These are phyloP conservation scores for Trachelus stipa DNA, from an alignment of 2,888 invertebrate genomes.

Conservation along the genomic window DNA sequence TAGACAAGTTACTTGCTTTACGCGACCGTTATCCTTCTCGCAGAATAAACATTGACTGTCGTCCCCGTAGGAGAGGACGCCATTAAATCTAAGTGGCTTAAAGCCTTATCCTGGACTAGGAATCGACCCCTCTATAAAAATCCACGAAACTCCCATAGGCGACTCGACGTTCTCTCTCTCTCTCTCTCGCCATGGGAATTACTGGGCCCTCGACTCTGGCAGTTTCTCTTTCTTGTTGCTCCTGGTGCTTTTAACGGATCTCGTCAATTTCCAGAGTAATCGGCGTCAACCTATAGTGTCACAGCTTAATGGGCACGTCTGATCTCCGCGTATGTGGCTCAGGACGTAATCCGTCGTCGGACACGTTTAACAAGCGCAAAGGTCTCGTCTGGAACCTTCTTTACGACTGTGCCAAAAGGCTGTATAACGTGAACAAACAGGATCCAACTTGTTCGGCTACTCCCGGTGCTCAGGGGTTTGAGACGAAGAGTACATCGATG, in stretches of 20 bases:
- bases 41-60: neutral
- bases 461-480: neutral
- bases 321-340: neutral
- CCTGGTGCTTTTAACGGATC: constrained; percentile 6
- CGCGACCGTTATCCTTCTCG: neutral
- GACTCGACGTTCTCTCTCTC: neutral
- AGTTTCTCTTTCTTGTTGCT: constrained; percentile 14
- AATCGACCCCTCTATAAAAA: constrained; percentile 57
- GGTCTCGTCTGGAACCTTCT: neutral
- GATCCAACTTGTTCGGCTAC: neutral
- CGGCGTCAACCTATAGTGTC: constrained; percentile 3
- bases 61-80: constrained; percentile 25
- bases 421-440: neutral
- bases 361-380: neutral
- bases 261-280: constrained; percentile 31
- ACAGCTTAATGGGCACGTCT: neutral
- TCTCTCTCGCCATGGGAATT: neutral
- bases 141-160: constrained; percentile 46
- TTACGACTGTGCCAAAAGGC: neutral
- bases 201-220: constrained; percentile 44
- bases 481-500: neutral
- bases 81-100: constrained; percentile 64
- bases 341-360: neutral
- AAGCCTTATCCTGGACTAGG: constrained; percentile 40
- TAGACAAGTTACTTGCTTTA: neutral